A percentile compares a stretch with the other conserved stretches of the same genome.
phyloP scores from a whole-genome alignment of 2,797 vertebrate genomes.

The Sebastes melanostomus region DNA sequence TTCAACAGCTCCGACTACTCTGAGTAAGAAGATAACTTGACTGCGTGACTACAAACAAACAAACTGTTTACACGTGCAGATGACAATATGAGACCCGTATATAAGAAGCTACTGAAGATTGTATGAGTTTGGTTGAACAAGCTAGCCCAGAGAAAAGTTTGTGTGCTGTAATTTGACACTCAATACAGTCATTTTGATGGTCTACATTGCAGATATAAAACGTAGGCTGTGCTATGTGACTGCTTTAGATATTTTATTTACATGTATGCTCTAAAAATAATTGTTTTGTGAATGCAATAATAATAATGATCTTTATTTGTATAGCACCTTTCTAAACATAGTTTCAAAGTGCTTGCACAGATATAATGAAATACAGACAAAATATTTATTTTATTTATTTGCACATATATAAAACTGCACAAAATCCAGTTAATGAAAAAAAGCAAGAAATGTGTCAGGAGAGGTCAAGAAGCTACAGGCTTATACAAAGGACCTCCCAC shows the following conservation, averaged over 20 bases:
- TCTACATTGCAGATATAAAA: background rate
- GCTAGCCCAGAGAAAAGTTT: background rate
- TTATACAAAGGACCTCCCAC: too few relatives aligned
- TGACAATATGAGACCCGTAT: too few relatives aligned
- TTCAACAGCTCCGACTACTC: conserved; percentile 70
- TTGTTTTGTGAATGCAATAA: background rate
- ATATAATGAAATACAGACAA: too few relatives aligned
- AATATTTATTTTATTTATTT: too few relatives aligned
- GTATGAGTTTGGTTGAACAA: background rate
- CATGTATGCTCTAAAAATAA: background rate
- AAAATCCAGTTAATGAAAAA: too few relatives aligned
- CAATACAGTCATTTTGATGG: background rate
- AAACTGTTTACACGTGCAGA: background rate
- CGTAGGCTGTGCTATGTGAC: background rate
- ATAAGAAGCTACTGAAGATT: background rate
- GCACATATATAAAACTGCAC: too few relatives aligned
- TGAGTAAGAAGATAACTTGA: conserved; percentile 72
- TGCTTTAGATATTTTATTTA: background rate
- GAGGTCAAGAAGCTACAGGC: too few relatives aligned
- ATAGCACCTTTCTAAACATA: too few relatives aligned
- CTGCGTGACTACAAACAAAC: background rate
- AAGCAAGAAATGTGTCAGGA: too few relatives aligned
- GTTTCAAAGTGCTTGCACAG: too few relatives aligned
- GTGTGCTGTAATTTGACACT: background rate
- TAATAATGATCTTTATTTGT: too few relatives aligned